Base-by-base conservation (phyloP, 1,140 invertebrate genomes). In the Caenorhabditis inopinata region DNA sequence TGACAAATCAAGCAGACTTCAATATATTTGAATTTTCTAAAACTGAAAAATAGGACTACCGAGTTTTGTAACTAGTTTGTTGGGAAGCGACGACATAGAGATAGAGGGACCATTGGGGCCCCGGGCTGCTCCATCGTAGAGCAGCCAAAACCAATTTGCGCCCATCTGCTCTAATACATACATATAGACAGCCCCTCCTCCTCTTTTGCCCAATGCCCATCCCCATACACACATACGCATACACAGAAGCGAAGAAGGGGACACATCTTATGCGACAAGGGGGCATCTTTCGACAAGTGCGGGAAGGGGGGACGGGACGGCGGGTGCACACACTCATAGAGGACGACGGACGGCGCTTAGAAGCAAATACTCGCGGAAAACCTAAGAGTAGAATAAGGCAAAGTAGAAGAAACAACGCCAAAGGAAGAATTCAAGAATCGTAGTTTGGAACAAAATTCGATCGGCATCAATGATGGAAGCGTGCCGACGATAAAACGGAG, bases 141-240 rank as follows among this genome's bases (percentile, higher is more conserved):
- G 32, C 58, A 68, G 58, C 58, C 58, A 68, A 68, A 68, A 68
- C 58, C 58, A 68, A 68, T 68, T 68, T 68, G 58, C 58, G 58
- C 58, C 58, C 58, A 68, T 68, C 58, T 68, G 58, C 58, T 68
- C 58, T 68, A 68, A 68, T 68, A 68, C 58, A 68, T 68, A 68
- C 58, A 68, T 68, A 68, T 68, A 68, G 58, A 68, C 58, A 38
- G 32, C 58, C 29, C 32, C 58, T 32, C 51, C 51, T 29, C n/a
- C 25, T 14, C 14, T 27, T 38, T 68, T 42, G 48, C 48, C 48
- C 12, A 51, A 51, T 68, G 58, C 58, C 58, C 58, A 68, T 68
- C 58, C 58, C 58, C 58, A 68, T 68, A 68, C 58, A 68, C 58
- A 68, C 58, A 68, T 68, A 68, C 58, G 58, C 58, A 68, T 68